These are phyloP conservation scores for Andrena cerasifolii DNA, from an alignment of 1,140 invertebrate species.

Conservation along the genomic window DNA sequence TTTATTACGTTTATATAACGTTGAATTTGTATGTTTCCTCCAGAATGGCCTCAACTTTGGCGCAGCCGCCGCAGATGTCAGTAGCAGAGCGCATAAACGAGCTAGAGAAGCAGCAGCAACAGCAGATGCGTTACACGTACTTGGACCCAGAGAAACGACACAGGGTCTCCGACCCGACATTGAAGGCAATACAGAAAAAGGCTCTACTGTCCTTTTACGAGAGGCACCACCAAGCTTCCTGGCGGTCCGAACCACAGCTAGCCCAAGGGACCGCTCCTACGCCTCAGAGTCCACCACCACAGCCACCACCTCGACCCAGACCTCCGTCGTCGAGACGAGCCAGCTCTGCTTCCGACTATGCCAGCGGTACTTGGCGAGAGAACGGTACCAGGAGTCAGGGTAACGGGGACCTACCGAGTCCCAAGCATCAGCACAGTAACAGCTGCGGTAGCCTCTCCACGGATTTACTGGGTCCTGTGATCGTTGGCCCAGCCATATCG, in stretches of 20 bases:
- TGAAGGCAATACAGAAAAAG: slow-evolving; percentile 94
- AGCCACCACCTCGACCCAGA: slow-evolving; percentile 84
- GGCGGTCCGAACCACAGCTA: slow-evolving; percentile 86
- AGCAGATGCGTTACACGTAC: slow-evolving; percentile 86
- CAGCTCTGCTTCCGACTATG: slow-evolving; percentile 88
- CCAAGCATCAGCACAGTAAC: slow-evolving; percentile 84
- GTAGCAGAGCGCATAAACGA: slow-evolving; percentile 90
- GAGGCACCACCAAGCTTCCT: slow-evolving; percentile 86
- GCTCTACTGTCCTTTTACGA: slow-evolving; percentile 93
- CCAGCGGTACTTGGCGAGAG: slow-evolving; percentile 79
- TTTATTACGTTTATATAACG: neutral
- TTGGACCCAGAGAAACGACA: slow-evolving; percentile 90
- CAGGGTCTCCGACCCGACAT: slow-evolving; percentile 88
- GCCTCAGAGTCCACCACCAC: slow-evolving; percentile 81
- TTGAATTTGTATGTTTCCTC: slow-evolving; percentile 46
- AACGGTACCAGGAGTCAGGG: slow-evolving; percentile 57
- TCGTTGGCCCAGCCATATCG: slow-evolving; percentile 85
- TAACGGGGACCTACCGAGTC: slow-evolving; percentile 68
- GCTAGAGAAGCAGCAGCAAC: slow-evolving; percentile 84
- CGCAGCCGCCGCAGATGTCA: slow-evolving; percentile 83
- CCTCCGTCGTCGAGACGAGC: slow-evolving; percentile 84
- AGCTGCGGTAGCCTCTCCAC: slow-evolving; percentile 85
- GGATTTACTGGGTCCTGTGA: slow-evolving; percentile 85
- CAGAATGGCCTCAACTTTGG: slow-evolving; percentile 73
- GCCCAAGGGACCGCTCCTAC: slow-evolving; percentile 73